Evolutionary conservation across 2,113 vertebrate genomes (phyloP).

Genomic region (Arenaria interpres): DNA sequence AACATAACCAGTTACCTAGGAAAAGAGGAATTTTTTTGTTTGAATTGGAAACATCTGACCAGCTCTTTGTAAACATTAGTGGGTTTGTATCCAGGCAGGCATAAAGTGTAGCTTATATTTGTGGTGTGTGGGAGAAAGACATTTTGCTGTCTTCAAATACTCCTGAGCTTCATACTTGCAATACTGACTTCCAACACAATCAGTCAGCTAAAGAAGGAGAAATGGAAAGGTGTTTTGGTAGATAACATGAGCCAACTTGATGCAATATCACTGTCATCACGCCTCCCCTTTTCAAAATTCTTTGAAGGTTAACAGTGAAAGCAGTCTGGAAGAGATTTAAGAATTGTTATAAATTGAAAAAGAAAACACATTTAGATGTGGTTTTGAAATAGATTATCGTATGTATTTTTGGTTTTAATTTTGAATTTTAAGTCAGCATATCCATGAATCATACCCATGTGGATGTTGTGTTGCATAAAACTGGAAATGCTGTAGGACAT

Average conservation of each 20-base stretch:
- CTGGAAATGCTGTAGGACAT: not conserved
- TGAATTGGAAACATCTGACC: not conserved
- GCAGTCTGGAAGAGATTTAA: not conserved
- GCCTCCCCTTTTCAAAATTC: not conserved
- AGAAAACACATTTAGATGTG: not conserved
- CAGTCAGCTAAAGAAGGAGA: not conserved
- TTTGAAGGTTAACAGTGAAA: not conserved
- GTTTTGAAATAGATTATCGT: not conserved
- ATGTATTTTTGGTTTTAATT: not conserved
- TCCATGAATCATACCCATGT: not conserved
- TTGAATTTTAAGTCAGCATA: not conserved
- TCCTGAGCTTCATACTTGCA: not conserved
- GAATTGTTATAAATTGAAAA: not conserved
- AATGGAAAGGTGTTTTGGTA: not conserved
- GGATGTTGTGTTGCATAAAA: not conserved
- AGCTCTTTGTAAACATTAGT: not conserved
- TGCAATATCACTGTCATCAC: fast-evolving
- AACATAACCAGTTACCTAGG: not conserved
- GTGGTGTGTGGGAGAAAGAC: not conserved
- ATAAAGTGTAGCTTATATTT: not conserved
- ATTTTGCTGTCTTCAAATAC: not conserved
- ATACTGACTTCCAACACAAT: not conserved
- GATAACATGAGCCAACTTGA: not conserved
- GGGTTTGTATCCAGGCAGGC: not conserved
- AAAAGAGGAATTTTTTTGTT: not conserved